Percentiles rank a stretch among this genome's conserved stretches.
These are phyloP conservation scores for Drosophila macrospina DNA, from an alignment of 2,888 invertebrate genomes.

Conservation along the genomic window DNA sequence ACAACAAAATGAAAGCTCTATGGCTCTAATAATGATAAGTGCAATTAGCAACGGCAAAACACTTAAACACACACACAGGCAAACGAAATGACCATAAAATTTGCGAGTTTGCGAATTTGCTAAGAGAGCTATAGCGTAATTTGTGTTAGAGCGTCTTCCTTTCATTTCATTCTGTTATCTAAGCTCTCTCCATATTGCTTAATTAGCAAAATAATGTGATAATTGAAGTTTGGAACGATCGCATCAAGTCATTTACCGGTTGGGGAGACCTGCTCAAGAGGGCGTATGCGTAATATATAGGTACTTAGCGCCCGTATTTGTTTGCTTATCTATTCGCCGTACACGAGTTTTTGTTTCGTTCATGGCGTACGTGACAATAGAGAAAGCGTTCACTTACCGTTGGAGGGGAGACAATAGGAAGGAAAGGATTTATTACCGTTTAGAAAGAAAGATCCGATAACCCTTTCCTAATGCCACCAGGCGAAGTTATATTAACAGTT, in stretches of 20 bases:
- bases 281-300: conserved; percentile 57
- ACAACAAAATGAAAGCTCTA: conserved; percentile 28
- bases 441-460: conserved; percentile 1
- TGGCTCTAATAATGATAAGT: conserved; percentile 47
- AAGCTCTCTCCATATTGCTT: conserved; percentile 37
- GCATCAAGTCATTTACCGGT: conserved; percentile 30
- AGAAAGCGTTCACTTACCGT: conserved; percentile 19
- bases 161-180: conserved; percentile 40
- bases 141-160: conserved; percentile 28
- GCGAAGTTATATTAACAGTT: conserved; percentile 9
- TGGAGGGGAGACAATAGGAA: neutral
- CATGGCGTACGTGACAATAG: conserved; percentile 69
- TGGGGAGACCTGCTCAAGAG: conserved; percentile 18
- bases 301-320: conserved; percentile 46
- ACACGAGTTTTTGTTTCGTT: conserved; percentile 49
- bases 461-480: conserved; percentile 5
- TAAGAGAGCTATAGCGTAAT: conserved; percentile 20
- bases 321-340: conserved; percentile 71
- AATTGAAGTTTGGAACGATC: conserved; percentile 70
- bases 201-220: conserved; percentile 75
- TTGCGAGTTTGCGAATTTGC: conserved; percentile 44
- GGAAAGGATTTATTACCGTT: conserved; percentile 2
- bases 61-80: conserved; percentile 19
- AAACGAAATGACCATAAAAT: conserved; percentile 5
- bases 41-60: conserved; percentile 57